Base-by-base conservation (phyloP, 1,140 invertebrate genomes). In the Zaprionus ghesquierei region DNA sequence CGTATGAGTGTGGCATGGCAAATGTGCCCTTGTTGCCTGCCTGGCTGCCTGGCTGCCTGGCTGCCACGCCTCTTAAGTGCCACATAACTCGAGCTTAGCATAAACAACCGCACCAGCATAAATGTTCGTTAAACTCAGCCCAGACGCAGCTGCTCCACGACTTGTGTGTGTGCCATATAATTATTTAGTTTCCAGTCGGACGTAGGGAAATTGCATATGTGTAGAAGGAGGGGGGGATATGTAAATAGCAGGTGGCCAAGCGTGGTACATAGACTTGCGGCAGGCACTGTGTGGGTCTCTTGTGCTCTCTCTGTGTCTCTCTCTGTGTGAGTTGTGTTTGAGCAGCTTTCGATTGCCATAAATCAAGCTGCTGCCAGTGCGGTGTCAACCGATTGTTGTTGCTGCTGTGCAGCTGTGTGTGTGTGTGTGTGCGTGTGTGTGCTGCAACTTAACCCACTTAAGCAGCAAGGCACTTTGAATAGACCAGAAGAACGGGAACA, bases 151-250 rank as follows among this genome's bases (percentile, higher is more conserved):
- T 22, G 33, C 38, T 38, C 15, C 22, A 5, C 55, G 4, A 3
- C 41, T 20, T 2, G 18, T 20, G 9, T n/a, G n/a, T n/a, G 9
- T 41, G 62, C 65, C 79, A 76, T 80, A 89, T 89, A 89, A 89
- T 89, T 89, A 89, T 89, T 89, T 89, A 80, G 84, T 89, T 89
- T 80, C 77, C 85, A 89, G 72, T 79, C 64, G 84, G 69, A 75
- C 64, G 77, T n/a, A 41, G n/a, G 35, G 64, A 77, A 78, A 72
- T 74, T 75, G 84, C 68, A 69, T 51, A 25, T 61, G 53, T 59
- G 38, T 5, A 18, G 38, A 15, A 3, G 5, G 41, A 44, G 41
- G 0, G 18, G 18, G 9, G 66, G n/a, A 41, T 71, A 71, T 65
- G 73, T 69, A 69, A 70, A 74, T 68, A 62, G 38, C 55, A 64